Evolutionary conservation across 2,888 invertebrate species (phyloP).

Genomic region (Sisyra terminalis): DNA sequence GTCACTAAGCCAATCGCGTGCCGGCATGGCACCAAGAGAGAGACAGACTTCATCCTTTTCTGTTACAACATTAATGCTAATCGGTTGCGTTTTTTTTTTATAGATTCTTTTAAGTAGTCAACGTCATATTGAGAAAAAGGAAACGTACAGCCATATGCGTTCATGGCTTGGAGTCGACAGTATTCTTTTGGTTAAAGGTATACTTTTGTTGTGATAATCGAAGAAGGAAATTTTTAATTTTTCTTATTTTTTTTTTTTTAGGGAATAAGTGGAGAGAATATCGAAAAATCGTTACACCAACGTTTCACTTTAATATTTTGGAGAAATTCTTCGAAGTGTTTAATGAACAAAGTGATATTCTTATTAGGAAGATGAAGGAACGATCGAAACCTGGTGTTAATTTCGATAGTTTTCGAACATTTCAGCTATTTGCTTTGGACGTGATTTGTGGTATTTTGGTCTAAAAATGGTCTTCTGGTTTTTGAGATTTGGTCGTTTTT

Average conservation of each 20-base stretch:
- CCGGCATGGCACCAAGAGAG: too few relatives aligned
- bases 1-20: too few relatives aligned
- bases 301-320: constrained; percentile 4
- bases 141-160: background rate
- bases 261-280: constrained; percentile 3
- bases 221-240: too few relatives aligned
- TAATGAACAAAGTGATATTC: background rate
- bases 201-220: too few relatives aligned
- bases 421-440: constrained; percentile 4
- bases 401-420: constrained; percentile 2
- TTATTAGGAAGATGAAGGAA: background rate
- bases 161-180: background rate
- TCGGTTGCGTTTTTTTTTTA: too few relatives aligned
- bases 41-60: too few relatives aligned
- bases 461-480: background rate
- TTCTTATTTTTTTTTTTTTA: background rate
- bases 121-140: too few relatives aligned
- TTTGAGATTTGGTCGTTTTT: background rate
- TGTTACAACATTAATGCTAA: too few relatives aligned
- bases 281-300: constrained; percentile 3
- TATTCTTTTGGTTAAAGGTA: too few relatives aligned
- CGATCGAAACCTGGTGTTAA: background rate
- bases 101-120: too few relatives aligned
- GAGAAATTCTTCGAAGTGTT: constrained; percentile 7
- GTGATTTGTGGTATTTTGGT: constrained; percentile 5